Base-by-base conservation (phyloP, 2,797 vertebrate species). In the Gorsachius magnificus region DNA sequence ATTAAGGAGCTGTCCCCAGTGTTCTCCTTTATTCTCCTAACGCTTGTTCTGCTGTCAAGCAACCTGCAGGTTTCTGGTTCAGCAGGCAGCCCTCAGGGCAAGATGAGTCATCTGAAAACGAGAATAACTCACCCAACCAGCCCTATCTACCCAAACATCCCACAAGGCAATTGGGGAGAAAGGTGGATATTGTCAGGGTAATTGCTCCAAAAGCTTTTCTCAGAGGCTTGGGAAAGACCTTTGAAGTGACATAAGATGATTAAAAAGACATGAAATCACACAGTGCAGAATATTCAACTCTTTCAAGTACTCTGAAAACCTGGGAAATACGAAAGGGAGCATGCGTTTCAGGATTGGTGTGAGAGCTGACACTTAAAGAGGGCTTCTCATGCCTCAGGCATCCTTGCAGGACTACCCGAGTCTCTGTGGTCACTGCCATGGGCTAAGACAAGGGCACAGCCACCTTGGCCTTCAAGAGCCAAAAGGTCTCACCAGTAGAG, bases 81-180 rank as follows among this genome's bases (percentile, higher is more conserved):
- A 87, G 57, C 13, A 5, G 2, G 53, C 21, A 65, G 43, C 61
- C 53, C 50, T 35, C 11, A 11, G 74, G 84, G 45, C 76, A 68
- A 43, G 50, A 75, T 83, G 89, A 93, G 50, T 95, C 87, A 96
- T 46, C 11, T 20, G 14, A 61, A 95, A 96, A 96, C 93, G 51
- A 72, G 89, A 93, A 69, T 50, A 92, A 91, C 96, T 48, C 57
- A 92, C 85, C 29, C 3, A 1, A 76, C 79, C 72, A 81, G 82
- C 31, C 46, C n/a, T 41, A 56, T 51, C 38, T 92, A 85, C 29
- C n/a, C 72, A 91, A 92, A 86, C 24, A 85, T 11, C 57, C 66
- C 80, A 57, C 20, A 46, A 64, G 26, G n/a, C 35, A 17, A 21
- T 31, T 51, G 35, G 20, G 43, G 28, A 84, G 65, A 75, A 92